Percentiles rank a stretch among this genome's conserved stretches.
Conservation (phyloP, 2,888 invertebrate species). For the Pyrrhosoma nymphula region DNA sequence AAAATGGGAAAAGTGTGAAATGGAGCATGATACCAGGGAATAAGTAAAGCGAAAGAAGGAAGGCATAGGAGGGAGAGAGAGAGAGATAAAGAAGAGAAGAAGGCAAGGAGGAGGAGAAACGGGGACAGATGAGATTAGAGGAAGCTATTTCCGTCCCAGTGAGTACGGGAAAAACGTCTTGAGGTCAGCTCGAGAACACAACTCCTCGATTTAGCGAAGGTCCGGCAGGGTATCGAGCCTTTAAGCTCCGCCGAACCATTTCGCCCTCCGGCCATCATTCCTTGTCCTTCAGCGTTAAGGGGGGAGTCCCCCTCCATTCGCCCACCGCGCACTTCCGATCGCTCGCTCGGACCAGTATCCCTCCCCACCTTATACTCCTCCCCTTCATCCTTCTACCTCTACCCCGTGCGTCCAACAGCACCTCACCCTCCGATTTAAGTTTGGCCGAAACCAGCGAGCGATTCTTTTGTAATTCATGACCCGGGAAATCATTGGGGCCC, state of each 20-base stretch:
- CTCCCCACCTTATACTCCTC: background rate
- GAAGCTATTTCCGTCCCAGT: background rate
- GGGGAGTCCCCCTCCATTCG: background rate
- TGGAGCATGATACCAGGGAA: background rate
- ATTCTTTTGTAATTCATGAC: background rate
- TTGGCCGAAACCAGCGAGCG: no score
- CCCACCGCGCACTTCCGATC: background rate
- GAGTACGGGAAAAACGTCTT: background rate
- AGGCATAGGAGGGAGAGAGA: background rate
- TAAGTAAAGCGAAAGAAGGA: background rate
- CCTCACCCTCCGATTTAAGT: background rate
- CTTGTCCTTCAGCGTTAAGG: background rate
- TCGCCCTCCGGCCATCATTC: background rate
- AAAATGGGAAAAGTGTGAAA: background rate
- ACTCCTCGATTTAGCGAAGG: conserved; percentile 1
- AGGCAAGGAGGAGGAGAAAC: background rate
- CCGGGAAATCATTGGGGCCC: background rate
- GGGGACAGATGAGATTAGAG: background rate
- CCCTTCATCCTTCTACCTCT: no score
- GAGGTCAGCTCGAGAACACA: conserved; percentile 11
- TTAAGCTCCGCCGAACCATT: background rate
- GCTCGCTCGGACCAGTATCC: background rate
- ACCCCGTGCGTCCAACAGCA: background rate
- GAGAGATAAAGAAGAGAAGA: no score
- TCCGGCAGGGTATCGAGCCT: background rate